Percentiles rank a stretch among this genome's conserved stretches.
Evolutionary conservation across 2,888 invertebrate species (phyloP).

Genomic region (Ennomos quercinarius): DNA sequence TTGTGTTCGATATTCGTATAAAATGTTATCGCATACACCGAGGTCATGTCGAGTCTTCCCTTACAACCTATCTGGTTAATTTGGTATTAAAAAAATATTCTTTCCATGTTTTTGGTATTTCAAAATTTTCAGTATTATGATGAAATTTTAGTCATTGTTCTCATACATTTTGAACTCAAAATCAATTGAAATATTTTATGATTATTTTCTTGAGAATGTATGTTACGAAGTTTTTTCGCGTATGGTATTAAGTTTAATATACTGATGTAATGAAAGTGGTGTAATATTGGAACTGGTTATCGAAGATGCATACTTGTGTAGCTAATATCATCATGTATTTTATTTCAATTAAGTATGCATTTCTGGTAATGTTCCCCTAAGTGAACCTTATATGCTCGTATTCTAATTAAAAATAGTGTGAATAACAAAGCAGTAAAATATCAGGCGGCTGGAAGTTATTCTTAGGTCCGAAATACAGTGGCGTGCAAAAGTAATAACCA

Average conservation of each 20-base stretch:
- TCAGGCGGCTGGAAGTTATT: constrained; percentile 67
- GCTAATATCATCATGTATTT: not conserved
- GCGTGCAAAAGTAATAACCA: constrained; percentile 46
- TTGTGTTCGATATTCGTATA: too few species aligned
- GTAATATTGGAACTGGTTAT: constrained; percentile 2
- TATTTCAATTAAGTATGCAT: constrained; percentile 14
- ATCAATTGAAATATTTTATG: constrained; percentile 23
- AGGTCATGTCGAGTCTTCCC: not conserved
- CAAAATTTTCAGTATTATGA: constrained; percentile 56
- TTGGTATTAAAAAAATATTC: constrained; percentile 12
- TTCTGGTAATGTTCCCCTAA: constrained; percentile 29
- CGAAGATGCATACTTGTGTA: constrained; percentile 4
- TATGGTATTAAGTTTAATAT: constrained; percentile 20
- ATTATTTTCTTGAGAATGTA: constrained; percentile 42
- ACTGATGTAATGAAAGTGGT: constrained; percentile 9
- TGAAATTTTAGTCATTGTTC: constrained; percentile 75
- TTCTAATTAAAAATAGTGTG: constrained; percentile 42
- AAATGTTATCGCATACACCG: too few species aligned
- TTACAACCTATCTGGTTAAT: constrained; percentile 4
- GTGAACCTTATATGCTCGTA: constrained; percentile 29
- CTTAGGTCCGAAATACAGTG: constrained; percentile 69
- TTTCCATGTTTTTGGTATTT: constrained; percentile 13
- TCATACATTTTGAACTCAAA: constrained; percentile 3
- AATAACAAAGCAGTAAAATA: constrained; percentile 48
- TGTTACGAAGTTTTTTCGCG: constrained; percentile 42